A percentile compares a stretch with the other conserved stretches of the same genome.
Evolutionary conservation across 2,113 vertebrate genomes (phyloP).

Genomic region (Thymallus thymallus): DNA sequence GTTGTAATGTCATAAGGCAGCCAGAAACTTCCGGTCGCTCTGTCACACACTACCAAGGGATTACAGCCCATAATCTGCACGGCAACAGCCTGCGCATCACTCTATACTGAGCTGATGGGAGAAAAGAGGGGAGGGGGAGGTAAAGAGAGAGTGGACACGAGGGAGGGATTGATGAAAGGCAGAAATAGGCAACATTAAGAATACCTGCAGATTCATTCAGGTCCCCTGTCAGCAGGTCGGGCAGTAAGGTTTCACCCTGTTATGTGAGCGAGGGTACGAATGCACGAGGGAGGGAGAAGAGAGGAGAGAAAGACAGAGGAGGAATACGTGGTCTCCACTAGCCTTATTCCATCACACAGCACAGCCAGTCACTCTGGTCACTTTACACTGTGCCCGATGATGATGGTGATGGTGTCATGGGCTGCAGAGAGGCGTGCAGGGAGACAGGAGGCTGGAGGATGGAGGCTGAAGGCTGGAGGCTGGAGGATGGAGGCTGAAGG

Average conservation of each 20-base stretch:
- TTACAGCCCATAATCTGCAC: conserved; percentile 76
- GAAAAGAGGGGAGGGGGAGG: not conserved
- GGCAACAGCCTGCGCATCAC: conserved; percentile 62
- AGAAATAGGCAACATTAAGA: conserved; percentile 51
- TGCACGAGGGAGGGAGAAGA: not conserved
- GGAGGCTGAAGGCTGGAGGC: too few species aligned
- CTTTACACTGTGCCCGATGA: too few species aligned
- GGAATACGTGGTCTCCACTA: not conserved
- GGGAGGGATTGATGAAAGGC: conserved; percentile 8
- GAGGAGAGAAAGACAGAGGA: not conserved
- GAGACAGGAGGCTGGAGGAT: too few species aligned
- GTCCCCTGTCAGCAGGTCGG: conserved; percentile 10
- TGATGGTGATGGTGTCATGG: too few species aligned
- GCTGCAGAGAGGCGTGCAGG: too few species aligned
- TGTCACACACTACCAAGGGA: conserved; percentile 48
- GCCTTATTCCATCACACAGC: too few species aligned
- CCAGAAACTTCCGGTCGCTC: conserved; percentile 67
- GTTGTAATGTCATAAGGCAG: conserved; percentile 53
- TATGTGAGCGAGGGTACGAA: conserved; percentile 32
- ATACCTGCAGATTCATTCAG: conserved; percentile 68
- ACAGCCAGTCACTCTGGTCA: too few species aligned
- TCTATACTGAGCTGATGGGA: conserved; percentile 27
- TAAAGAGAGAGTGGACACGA: not conserved
- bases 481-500: too few species aligned
- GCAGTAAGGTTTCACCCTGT: conserved; percentile 25